Base-by-base conservation (phyloP, 2,113 vertebrate species). In the Ploceus nigricollis region DNA sequence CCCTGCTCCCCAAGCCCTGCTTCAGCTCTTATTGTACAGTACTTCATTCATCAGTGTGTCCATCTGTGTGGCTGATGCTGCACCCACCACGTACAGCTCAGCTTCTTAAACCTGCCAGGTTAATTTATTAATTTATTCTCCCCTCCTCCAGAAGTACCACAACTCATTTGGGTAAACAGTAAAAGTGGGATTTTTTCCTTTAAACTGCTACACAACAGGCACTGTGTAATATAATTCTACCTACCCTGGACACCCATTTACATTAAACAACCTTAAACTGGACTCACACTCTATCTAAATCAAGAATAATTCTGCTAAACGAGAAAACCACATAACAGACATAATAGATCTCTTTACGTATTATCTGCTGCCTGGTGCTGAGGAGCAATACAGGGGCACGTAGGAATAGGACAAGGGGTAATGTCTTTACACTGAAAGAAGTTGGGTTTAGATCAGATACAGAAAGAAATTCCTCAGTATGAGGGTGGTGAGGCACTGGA, bases 1-100 rank as follows among this genome's bases (percentile, higher is more conserved):
- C 6, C 11, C 11, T 35, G 6, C 35, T 40, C 25, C 22, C 6
- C 18, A 61, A 13, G 0, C 3, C 12, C 40, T 16, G 6, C 15
- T 57, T 45, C 35, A 45, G 24, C 24, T 77, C 78, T 73, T n/a
- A 35, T 14, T 58, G 48, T 47, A 40, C 21, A 30, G 27, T 42
- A 57, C 9, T 57, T 23, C 70, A 84, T 33, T 50, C 13, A 63
- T n/a, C 69, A 70, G 7, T 13, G 11, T 10, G 19, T 47, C 86
- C 61, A 45, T 64, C 71, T 72, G 68, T 1, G 1, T 28, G 22
- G 28, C 3, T 64, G 48, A 64, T 63, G 48, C 9, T 39, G 23
- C 40, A 79, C 28, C 22, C 27, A 70, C 20, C 35, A 70, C 37
- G 39, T 57, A 81, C 12, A 73, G 45, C 6, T 78, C 64, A 87